phyloP scores from a whole-genome alignment of 2,113 vertebrate species.

The Clupea harengus region DNA sequence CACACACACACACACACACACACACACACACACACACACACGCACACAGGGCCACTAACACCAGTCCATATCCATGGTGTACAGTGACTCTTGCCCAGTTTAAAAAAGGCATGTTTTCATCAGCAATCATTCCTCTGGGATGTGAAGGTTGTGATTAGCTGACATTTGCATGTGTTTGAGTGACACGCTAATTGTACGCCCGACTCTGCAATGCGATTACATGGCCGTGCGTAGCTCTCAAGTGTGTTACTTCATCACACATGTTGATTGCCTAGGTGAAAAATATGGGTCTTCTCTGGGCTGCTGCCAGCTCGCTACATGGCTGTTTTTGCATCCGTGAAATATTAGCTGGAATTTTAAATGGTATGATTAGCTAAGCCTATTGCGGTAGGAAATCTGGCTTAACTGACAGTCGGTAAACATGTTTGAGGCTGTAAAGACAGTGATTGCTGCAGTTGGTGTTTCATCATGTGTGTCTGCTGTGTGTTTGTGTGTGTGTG shows the following conservation, averaged over 20 bases:
- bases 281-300: slow-evolving; percentile 2
- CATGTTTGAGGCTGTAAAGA: not conserved
- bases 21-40: not conserved
- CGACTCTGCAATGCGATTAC: not conserved
- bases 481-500: not conserved
- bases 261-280: not conserved
- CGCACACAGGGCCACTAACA: not conserved
- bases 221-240: not conserved
- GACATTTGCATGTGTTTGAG: not conserved
- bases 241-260: not conserved
- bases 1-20: not conserved
- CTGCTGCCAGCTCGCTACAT: not conserved
- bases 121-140: not conserved
- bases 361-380: not conserved
- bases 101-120: not conserved
- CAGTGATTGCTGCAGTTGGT: not conserved
- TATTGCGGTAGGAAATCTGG: not conserved
- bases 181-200: not conserved
- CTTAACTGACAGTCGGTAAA: not conserved
- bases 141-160: not conserved
- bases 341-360: not conserved
- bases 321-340: not conserved
- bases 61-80: not conserved
- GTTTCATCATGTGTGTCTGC: not conserved
- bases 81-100: not conserved